phyloP scores from a whole-genome alignment of 2,797 vertebrate species.

The Craterocephalus amniculus region DNA sequence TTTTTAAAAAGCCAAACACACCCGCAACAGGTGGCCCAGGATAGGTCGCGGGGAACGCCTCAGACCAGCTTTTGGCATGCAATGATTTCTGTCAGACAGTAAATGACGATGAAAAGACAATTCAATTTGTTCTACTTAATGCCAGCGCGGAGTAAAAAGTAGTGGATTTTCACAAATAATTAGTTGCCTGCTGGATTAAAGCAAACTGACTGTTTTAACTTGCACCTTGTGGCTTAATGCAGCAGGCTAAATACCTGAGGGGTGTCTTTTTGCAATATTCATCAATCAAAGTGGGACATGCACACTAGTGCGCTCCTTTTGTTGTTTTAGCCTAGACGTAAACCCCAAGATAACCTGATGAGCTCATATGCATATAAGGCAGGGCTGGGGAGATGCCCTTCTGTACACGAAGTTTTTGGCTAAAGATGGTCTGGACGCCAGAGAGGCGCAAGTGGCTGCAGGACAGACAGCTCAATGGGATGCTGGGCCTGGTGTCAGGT shows the following conservation, averaged over 20 bases:
- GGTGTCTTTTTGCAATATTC: not conserved
- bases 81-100: conserved; percentile 23
- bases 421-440: conserved; percentile 70
- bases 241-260: not conserved
- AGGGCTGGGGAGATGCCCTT: conserved; percentile 36
- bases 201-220: not conserved
- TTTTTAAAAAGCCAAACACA: conserved; percentile 72
- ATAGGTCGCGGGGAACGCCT: conserved; percentile 11
- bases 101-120: not conserved
- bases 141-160: not conserved
- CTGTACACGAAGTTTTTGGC: conserved; percentile 53
- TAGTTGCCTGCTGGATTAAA: not conserved
- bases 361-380: conserved; percentile 68
- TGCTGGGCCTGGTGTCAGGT: conserved; percentile 66
- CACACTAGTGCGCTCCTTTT: conserved; percentile 13
- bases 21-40: conserved; percentile 75
- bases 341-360: conserved; percentile 28
- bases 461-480: conserved; percentile 51
- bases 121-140: not conserved
- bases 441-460: conserved; percentile 21
- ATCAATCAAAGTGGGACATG: not conserved
- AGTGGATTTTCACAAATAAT: not conserved
- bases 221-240: not conserved
- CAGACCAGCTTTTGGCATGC: not conserved
- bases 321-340: conserved; percentile 21